Evolutionary conservation across 2,797 vertebrate species (phyloP).

Genomic region (Schizothorax lantsangensis): DNA sequence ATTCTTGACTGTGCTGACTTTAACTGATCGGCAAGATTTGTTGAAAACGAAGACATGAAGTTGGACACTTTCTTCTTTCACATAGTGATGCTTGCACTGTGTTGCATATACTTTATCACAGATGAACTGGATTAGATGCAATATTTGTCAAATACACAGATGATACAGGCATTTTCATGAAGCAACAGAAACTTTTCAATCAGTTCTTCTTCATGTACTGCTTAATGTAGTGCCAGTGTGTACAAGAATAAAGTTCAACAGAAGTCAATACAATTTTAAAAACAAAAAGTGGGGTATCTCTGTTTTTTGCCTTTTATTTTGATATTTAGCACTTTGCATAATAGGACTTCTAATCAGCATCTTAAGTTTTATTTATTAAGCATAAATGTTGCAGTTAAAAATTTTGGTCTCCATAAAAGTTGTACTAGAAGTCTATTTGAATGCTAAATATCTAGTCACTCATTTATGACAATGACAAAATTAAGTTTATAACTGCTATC

Average conservation of each 20-base stretch:
- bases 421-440: background rate
- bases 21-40: background rate
- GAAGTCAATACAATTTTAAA: background rate
- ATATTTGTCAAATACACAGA: background rate
- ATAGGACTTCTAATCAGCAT: background rate
- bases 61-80: background rate
- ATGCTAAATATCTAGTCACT: background rate
- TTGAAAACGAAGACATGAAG: background rate
- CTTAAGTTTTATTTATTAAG: background rate
- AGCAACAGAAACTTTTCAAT: background rate
- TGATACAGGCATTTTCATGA: background rate
- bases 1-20: background rate
- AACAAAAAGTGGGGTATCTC: background rate
- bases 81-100: background rate
- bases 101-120: background rate
- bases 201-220: background rate
- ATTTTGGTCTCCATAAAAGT: background rate
- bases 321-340: background rate
- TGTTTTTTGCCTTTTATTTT: background rate
- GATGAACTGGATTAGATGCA: background rate
- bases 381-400: background rate
- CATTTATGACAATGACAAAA: background rate
- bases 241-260: background rate
- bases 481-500: too few relatives aligned
- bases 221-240: background rate